phyloP scores from a whole-genome alignment of 1,140 invertebrate species.

The Euura saliciscinereae region DNA sequence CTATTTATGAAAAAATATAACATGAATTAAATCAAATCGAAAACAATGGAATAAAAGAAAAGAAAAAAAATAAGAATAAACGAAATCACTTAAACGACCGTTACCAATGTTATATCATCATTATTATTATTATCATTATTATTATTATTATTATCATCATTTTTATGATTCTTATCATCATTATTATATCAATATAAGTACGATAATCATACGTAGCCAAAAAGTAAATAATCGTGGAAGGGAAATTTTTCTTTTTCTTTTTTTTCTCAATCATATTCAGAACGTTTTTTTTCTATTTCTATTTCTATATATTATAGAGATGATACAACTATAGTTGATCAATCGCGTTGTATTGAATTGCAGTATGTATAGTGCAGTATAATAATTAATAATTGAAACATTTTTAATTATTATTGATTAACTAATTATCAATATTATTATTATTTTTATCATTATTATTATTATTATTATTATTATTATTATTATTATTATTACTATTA shows the following conservation, averaged over 20 bases:
- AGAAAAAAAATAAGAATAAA: constrained; percentile 31
- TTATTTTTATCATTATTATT: constrained; percentile 25
- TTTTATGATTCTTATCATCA: not conserved
- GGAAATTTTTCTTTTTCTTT: not conserved
- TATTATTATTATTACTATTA: constrained; percentile 32
- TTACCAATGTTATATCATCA: constrained; percentile 51
- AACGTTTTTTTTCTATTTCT: not conserved
- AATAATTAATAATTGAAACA: constrained; percentile 19
- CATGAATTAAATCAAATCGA: constrained; percentile 12
- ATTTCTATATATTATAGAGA: not conserved
- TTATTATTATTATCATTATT: constrained; percentile 30
- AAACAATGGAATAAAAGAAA: constrained; percentile 23
- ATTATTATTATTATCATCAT: constrained; percentile 15
- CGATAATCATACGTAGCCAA: constrained; percentile 12
- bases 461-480: constrained; percentile 35
- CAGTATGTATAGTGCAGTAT: not conserved
- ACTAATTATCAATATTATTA: constrained; percentile 27
- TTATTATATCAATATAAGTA: constrained; percentile 11
- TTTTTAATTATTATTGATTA: constrained; percentile 21
- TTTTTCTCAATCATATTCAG: not conserved
- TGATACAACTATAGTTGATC: not conserved
- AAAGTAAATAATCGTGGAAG: constrained; percentile 4
- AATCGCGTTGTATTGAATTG: not conserved
- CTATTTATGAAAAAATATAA: constrained; percentile 11
- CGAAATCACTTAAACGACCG: constrained; percentile 36